Conservation (phyloP, 2,113 vertebrate species). For the Sinocyclocheilus anshuiensis region DNA sequence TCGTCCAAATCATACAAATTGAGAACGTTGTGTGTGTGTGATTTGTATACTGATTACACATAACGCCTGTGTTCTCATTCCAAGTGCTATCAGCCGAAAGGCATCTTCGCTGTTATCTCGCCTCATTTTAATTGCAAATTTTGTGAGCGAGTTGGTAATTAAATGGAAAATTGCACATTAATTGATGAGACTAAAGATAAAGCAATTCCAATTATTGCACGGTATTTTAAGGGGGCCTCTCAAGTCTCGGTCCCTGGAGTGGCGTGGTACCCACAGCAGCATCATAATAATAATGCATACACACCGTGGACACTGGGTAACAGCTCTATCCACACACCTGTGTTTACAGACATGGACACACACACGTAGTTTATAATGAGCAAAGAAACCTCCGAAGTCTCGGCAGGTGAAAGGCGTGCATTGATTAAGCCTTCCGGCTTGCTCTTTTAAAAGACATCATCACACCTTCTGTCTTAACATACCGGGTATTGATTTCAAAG, state of each 20-base stretch:
- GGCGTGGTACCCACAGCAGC: slow-evolving; percentile 68
- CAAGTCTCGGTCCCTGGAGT: slow-evolving; percentile 76
- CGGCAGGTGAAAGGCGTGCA: slow-evolving; percentile 14
- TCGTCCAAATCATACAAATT: slow-evolving; percentile 62
- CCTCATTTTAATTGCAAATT: slow-evolving; percentile 84
- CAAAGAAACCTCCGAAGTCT: slow-evolving; percentile 35
- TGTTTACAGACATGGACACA: slow-evolving; percentile 35
- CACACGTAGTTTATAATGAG: slow-evolving; percentile 47
- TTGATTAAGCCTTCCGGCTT: slow-evolving; percentile 48
- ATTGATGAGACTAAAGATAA: slow-evolving; percentile 85
- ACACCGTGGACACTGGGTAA: slow-evolving; percentile 25
- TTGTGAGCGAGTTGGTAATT: slow-evolving; percentile 79
- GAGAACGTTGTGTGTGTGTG: slow-evolving; percentile 60
- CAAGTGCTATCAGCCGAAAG: slow-evolving; percentile 80
- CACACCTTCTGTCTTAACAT: slow-evolving; percentile 24
- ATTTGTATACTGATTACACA: slow-evolving; percentile 75
- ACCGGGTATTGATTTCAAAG: slow-evolving; percentile 26
- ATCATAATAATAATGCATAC: slow-evolving; percentile 56
- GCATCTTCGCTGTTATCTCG: slow-evolving; percentile 80
- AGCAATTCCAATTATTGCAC: slow-evolving; percentile 80
- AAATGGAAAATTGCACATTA: slow-evolving; percentile 86
- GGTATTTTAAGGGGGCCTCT: slow-evolving; percentile 77
- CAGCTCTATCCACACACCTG: slow-evolving; percentile 37
- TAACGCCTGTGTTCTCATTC: slow-evolving; percentile 73
- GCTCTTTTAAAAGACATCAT: slow-evolving; percentile 50